Base-by-base conservation (phyloP, 2,113 vertebrate species). In the Charadrius vociferus region DNA sequence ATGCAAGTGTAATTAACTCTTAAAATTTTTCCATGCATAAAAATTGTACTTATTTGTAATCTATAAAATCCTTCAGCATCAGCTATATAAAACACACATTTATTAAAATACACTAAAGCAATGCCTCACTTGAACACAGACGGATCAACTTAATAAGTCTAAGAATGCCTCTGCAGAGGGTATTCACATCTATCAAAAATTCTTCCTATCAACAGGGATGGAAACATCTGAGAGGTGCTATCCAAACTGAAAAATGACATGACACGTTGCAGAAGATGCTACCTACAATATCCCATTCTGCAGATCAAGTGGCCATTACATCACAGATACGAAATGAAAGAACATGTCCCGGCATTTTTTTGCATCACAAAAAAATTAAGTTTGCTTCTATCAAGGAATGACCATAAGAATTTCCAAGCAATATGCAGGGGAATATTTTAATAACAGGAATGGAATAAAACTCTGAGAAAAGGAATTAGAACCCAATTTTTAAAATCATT, bases 311-410 rank as follows among this genome's bases (percentile, higher is more conserved):
- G 0, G 26, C 21, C 29, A 13, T 56, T 55, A 55, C 37, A 53
- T 37, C 49, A 61, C 62, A 90, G 29, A 43, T 14, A 14, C 6
- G 7, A 83, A 92, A 58, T 12, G 11, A 62, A 83, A 72, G 19
- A 81, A 52, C 1, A 1, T 8, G 15, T 15, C 15, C 7, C 12
- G 39, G 11, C 14, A 0, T 3, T 9, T 34, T n/a, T 82, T 22
- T 41, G 8, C 17, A 74, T 24, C 30, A 27, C 36, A 55, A 80
- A 55, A 94, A 47, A 70, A 52, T 15, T 16, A 20, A 36, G 13
- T 43, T 95, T 81, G 14, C 16, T 67, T 86, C 47, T 81, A 10
- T 50, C 19, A 72, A 84, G n/a, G 27, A 88, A 67, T 27, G 37
- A 58, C 15, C 4, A 4, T 24, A 80, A 59, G 29, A 86, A 77